Percentiles rank a stretch among this genome's conserved stretches.
Conservation (phyloP, 2,888 invertebrate species). For the Phyto melanocephala region DNA sequence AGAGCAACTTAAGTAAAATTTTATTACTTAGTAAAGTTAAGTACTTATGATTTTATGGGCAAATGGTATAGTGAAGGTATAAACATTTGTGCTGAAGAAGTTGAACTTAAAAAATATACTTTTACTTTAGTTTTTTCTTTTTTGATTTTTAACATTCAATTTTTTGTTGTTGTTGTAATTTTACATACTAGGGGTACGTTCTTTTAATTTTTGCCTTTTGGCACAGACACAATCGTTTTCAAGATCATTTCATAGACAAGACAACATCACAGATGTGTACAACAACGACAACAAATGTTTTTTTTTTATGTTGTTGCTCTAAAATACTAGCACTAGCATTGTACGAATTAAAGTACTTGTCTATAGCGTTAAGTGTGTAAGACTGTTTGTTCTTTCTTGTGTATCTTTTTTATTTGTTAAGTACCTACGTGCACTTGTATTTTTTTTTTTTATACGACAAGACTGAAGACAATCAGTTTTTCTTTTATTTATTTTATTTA, state of each 20-base stretch:
- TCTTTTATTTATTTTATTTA: neutral
- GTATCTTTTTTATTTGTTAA: conserved; percentile 27
- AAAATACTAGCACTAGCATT: neutral
- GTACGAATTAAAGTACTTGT: neutral
- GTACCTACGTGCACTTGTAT: conserved; percentile 55
- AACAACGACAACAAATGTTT: conserved; percentile 19
- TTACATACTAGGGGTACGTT: neutral
- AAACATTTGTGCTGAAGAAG: neutral
- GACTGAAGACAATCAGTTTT: neutral
- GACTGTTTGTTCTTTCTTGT: neutral
- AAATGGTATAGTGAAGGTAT: neutral
- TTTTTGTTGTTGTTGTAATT: neutral
- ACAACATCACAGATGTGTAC: conserved; percentile 35
- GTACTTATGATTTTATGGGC: neutral
- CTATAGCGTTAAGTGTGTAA: conserved; percentile 1
- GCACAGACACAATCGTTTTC: conserved; percentile 58
- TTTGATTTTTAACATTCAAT: conserved; percentile 20
- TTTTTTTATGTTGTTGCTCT: conserved; percentile 37
- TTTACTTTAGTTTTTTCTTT: neutral
- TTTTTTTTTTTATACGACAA: conserved; percentile 22
- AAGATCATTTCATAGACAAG: conserved; percentile 57
- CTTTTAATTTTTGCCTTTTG: conserved; percentile 17
- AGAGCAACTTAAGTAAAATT: neutral
- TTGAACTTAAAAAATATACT: conserved; percentile 6
- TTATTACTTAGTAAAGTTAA: neutral